Conservation (phyloP, 2,888 invertebrate species). For the Drosophila cracens region DNA sequence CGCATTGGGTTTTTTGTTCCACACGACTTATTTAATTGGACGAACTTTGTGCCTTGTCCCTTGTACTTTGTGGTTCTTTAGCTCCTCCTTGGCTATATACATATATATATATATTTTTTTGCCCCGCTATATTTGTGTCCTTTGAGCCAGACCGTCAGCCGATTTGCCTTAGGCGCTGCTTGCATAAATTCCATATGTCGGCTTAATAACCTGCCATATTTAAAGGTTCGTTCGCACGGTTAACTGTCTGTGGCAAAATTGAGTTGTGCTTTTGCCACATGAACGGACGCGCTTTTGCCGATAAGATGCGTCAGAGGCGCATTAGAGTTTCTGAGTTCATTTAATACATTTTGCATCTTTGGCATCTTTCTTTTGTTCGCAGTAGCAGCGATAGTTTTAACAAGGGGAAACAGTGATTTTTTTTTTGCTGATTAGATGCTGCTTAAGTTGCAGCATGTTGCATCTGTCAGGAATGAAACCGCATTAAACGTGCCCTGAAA, state of each 20-base stretch:
- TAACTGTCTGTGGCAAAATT: neutral
- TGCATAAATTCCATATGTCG: neutral
- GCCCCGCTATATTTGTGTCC: neutral
- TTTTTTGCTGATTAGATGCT: neutral
- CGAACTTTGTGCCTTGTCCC: neutral
- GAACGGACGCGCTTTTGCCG: neutral
- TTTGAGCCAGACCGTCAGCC: neutral
- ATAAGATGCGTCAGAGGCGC: neutral
- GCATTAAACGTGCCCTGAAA: neutral
- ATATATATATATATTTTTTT: neutral
- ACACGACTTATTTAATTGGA: neutral
- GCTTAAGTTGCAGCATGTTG: neutral
- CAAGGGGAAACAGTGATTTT: neutral
- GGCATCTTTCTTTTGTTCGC: neutral
- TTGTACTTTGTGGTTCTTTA: neutral
- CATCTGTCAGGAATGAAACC: neutral
- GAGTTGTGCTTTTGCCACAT: slow-evolving; percentile 2
- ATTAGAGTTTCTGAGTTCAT: neutral
- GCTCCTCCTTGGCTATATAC: neutral
- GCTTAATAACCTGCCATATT: neutral
- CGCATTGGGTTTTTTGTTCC: neutral
- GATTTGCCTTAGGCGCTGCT: neutral
- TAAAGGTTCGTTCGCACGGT: neutral
- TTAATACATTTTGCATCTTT: neutral
- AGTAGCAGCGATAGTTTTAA: neutral